phyloP scores from a whole-genome alignment of 2,888 invertebrate species.

The Conistra vaccinii region DNA sequence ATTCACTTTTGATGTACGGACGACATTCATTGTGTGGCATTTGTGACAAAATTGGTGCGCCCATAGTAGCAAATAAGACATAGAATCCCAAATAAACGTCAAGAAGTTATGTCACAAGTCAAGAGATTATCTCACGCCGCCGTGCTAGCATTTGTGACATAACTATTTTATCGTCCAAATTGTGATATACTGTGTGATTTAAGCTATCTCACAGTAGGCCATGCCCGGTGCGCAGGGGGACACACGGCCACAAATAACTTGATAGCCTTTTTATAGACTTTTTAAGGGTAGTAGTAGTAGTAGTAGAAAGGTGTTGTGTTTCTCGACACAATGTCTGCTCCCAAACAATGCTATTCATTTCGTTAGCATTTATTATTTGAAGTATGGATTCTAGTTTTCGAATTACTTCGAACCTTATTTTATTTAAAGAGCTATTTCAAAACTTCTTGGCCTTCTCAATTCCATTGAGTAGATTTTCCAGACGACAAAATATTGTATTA shows the following conservation, averaged over 20 bases:
- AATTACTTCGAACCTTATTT: not conserved
- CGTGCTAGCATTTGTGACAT: too few species aligned
- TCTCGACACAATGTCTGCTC: not conserved
- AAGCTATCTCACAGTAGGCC: too few species aligned
- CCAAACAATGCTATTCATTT: not conserved
- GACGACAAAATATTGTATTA: not conserved
- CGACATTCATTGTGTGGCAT: too few species aligned
- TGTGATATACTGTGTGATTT: too few species aligned
- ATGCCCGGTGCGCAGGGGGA: too few species aligned
- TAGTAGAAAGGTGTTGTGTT: slow-evolving; percentile 17
- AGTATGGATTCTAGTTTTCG: not conserved
- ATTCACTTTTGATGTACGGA: too few species aligned
- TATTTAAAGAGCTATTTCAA: not conserved
- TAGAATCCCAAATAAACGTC: too few species aligned
- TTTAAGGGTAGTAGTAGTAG: slow-evolving; percentile 6
- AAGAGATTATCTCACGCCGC: too few species aligned
- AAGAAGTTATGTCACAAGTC: too few species aligned
- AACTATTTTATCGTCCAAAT: too few species aligned
- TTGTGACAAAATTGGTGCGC: too few species aligned
- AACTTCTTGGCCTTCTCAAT: not conserved
- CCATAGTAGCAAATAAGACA: too few species aligned
- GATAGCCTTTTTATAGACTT: slow-evolving; percentile 41
- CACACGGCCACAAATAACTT: slow-evolving; percentile 10
- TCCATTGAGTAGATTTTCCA: not conserved
- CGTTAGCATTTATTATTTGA: not conserved